Evolutionary conservation across 2,797 vertebrate genomes (phyloP).

Genomic region (Pipistrellus nathusii): DNA sequence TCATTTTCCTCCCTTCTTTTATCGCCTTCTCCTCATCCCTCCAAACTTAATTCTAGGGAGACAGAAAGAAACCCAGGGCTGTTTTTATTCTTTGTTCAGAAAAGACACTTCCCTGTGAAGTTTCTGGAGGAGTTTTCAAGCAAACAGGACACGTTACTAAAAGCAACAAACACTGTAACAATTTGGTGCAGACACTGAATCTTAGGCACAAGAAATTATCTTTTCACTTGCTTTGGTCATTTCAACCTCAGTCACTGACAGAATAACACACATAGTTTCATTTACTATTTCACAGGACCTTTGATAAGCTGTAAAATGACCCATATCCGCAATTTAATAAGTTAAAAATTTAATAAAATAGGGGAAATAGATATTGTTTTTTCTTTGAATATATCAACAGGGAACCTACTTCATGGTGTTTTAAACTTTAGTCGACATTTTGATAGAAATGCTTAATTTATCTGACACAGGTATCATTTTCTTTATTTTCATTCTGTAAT

Average conservation of each 20-base stretch:
- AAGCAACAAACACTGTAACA: conserved; percentile 43
- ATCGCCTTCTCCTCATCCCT: not conserved
- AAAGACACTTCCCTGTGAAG: not conserved
- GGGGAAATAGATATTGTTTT: conserved; percentile 84
- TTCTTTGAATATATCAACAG: conserved; percentile 82
- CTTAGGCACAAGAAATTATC: conserved; percentile 66
- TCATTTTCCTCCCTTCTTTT: not conserved
- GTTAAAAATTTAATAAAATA: conserved; percentile 86
- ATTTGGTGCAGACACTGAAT: conserved; percentile 59
- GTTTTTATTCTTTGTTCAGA: not conserved
- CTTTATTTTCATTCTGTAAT: conserved; percentile 61
- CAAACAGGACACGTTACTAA: conserved; percentile 4
- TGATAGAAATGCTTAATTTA: conserved; percentile 81
- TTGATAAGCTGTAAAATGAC: conserved; percentile 86
- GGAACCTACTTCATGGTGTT: conserved; percentile 77
- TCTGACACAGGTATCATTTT: conserved; percentile 75
- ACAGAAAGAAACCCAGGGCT: not conserved
- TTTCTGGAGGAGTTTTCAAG: not conserved
- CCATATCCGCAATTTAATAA: conserved; percentile 75
- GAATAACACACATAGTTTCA: conserved; percentile 35
- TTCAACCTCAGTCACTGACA: conserved; percentile 66
- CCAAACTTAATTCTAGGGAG: not conserved
- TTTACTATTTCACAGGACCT: conserved; percentile 74
- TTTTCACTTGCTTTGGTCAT: conserved; percentile 75
- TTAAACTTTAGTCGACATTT: conserved; percentile 77